These are phyloP conservation scores for Zaprionus ornatus DNA, from an alignment of 1,140 invertebrate genomes.

Conservation along the genomic window DNA sequence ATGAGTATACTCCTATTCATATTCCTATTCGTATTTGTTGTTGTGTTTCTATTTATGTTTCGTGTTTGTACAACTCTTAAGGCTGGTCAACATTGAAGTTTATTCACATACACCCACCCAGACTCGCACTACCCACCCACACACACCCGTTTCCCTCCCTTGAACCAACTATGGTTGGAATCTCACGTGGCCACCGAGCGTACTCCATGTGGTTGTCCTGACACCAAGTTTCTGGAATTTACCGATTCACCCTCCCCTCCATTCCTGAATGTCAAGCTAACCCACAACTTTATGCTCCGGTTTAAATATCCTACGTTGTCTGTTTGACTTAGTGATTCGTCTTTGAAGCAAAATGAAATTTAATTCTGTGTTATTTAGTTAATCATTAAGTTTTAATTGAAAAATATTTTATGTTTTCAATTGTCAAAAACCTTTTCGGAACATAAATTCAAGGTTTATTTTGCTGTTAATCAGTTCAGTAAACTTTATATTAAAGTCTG, in stretches of 20 bases:
- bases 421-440: no score
- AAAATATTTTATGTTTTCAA: no score
- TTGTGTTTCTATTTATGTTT: constrained; percentile 13
- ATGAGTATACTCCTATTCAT: constrained; percentile 13
- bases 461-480: no score
- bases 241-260: background rate
- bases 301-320: background rate
- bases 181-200: constrained; percentile 36
- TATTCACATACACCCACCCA: background rate
- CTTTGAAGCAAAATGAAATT: constrained; percentile 16
- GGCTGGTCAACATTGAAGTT: constrained; percentile 14
- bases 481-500: no score
- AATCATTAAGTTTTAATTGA: background rate
- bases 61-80: constrained; percentile 26
- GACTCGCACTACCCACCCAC: background rate
- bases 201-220: constrained; percentile 6
- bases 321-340: constrained; percentile 62
- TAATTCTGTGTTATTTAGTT: background rate
- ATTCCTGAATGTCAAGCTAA: background rate
- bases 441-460: no score
- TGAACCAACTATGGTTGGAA: background rate
- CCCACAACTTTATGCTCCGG: no score
- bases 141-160: background rate
- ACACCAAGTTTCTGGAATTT: background rate
- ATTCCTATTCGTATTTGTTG: background rate